phyloP scores from a whole-genome alignment of 2,113 vertebrate genomes.

The Melanostigma gelatinosum region DNA sequence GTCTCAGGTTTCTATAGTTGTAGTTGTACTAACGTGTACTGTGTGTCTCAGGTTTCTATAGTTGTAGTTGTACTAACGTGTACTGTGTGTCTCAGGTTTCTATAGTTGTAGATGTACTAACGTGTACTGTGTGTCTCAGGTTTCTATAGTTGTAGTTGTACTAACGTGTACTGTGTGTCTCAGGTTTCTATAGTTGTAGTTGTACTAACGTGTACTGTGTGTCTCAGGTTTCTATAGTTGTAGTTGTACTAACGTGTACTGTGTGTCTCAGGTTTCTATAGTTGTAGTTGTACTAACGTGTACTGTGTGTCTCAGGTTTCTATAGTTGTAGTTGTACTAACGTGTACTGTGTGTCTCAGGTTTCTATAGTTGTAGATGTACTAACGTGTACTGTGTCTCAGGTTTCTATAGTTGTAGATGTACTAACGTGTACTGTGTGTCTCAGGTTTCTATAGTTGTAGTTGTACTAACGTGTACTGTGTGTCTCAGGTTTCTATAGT shows the following conservation, averaged over 20 bases:
- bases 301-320: no score
- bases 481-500: background rate
- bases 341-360: background rate
- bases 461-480: background rate
- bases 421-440: background rate
- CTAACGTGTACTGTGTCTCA: background rate
- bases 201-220: background rate
- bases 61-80: no score
- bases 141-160: no score
- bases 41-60: background rate
- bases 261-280: slow-evolving; percentile 69
- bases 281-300: no score
- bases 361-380: no score
- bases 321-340: no score
- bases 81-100: background rate
- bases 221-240: no score
- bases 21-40: no score
- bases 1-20: no score
- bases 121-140: background rate
- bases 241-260: no score
- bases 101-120: background rate
- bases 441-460: no score
- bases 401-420: background rate
- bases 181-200: background rate
- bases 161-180: background rate